Percentiles rank a stretch among this genome's conserved stretches.
These are phyloP conservation scores for Podarcis raffonei DNA, from an alignment of 2,113 vertebrate genomes.

Conservation along the genomic window DNA sequence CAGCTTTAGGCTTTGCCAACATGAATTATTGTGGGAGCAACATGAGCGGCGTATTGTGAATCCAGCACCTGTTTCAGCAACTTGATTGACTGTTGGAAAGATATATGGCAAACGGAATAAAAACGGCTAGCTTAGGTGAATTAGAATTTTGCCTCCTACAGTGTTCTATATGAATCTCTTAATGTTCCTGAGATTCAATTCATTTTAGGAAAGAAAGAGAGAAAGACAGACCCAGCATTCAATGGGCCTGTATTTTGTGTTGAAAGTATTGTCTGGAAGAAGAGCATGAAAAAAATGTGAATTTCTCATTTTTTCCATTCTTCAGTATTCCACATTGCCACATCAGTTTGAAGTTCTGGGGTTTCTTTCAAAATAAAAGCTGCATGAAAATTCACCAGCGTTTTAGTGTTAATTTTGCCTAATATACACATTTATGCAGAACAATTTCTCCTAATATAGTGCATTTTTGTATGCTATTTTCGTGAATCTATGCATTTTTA, in stretches of 20 bases:
- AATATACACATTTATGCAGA: too few species aligned
- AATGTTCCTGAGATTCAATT: not conserved
- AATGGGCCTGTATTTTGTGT: not conserved
- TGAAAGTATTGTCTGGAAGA: not conserved
- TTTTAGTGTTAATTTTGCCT: too few species aligned
- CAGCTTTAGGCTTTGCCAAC: constrained; percentile 24
- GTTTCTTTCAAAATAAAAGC: too few species aligned
- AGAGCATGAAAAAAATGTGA: too few species aligned
- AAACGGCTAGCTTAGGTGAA: not conserved
- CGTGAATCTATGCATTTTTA: too few species aligned
- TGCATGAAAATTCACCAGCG: too few species aligned
- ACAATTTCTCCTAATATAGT: too few species aligned
- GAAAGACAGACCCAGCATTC: not conserved
- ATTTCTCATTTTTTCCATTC: too few species aligned
- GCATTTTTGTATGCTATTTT: too few species aligned
- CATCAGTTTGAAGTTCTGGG: too few species aligned
- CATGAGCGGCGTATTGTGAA: not conserved
- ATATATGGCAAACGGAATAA: constrained; percentile 25
- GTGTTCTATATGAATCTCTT: not conserved
- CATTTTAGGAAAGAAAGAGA: not conserved
- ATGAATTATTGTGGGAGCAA: not conserved
- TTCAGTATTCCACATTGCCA: too few species aligned
- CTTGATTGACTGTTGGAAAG: constrained; percentile 19
- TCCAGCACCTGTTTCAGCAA: constrained; percentile 12
- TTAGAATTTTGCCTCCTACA: not conserved